Conservation (phyloP, 1,140 invertebrate species). For the Pantala flavescens region DNA sequence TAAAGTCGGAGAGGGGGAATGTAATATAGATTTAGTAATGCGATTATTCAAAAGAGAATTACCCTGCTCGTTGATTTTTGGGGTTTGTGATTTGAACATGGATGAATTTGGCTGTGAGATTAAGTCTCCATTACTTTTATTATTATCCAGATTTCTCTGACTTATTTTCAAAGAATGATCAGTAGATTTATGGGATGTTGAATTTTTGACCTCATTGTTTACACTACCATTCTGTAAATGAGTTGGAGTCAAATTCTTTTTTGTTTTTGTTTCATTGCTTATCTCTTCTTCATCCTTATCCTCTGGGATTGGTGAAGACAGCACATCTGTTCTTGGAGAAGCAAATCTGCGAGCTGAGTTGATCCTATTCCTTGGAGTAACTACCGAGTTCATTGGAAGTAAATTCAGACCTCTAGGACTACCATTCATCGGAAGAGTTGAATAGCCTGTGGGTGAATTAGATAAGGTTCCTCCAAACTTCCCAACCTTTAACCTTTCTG, state of each 20-base stretch:
- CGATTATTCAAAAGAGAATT: not conserved
- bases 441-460: not conserved
- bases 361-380: not conserved
- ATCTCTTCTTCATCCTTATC: constrained; percentile 59
- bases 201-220: not conserved
- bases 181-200: no score
- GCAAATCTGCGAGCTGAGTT: not conserved
- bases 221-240: not conserved
- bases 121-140: no score
- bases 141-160: not conserved
- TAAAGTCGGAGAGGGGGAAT: not conserved
- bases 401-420: not conserved
- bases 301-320: constrained; percentile 76
- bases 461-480: not conserved
- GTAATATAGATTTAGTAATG: not conserved
- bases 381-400: not conserved
- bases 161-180: no score
- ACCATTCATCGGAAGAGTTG: not conserved
- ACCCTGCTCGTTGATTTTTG: no score
- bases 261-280: not conserved
- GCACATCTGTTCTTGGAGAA: constrained; percentile 63
- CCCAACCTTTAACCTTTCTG: constrained; percentile 50
- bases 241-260: not conserved
- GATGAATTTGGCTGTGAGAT: no score
- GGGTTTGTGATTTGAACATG: no score